Percentiles rank a stretch among this genome's conserved stretches.
phyloP scores from a whole-genome alignment of 1,140 invertebrate genomes.

The Meloidogyne hapla region DNA sequence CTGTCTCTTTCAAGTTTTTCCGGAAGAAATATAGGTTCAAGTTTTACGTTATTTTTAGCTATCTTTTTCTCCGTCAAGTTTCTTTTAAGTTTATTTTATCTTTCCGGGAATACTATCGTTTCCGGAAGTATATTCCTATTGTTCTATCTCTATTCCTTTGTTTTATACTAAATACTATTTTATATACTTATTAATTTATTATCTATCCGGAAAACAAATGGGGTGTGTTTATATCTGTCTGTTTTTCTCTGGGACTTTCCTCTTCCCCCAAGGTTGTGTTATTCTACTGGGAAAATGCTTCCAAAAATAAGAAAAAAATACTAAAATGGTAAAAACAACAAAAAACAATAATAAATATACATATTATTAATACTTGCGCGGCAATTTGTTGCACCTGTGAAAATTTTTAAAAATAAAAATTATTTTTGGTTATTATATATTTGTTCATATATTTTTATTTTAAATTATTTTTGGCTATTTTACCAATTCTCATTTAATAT shows the following conservation, averaged over 20 bases:
- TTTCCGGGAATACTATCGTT: background rate
- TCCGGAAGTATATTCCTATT: background rate
- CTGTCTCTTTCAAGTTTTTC: too few relatives aligned
- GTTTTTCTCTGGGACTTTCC: background rate
- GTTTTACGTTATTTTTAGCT: background rate
- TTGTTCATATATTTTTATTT: background rate
- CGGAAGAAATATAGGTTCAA: background rate
- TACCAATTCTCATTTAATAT: background rate
- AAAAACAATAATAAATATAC: background rate
- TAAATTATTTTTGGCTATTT: background rate
- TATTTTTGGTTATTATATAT: background rate
- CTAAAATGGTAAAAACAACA: background rate
- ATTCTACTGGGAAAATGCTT: background rate
- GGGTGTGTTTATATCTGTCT: background rate
- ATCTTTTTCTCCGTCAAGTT: too few relatives aligned
- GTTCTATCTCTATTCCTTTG: background rate
- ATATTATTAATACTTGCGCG: background rate
- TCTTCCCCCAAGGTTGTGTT: background rate
- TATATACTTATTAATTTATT: background rate
- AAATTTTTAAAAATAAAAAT: background rate
- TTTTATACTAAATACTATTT: background rate
- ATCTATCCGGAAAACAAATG: background rate
- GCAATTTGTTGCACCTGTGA: conserved; percentile 2
- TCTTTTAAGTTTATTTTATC: background rate
- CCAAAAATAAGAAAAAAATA: background rate